Evolutionary conservation across 2,113 vertebrate genomes (phyloP).

Genomic region (Bolborhynchus lineola): DNA sequence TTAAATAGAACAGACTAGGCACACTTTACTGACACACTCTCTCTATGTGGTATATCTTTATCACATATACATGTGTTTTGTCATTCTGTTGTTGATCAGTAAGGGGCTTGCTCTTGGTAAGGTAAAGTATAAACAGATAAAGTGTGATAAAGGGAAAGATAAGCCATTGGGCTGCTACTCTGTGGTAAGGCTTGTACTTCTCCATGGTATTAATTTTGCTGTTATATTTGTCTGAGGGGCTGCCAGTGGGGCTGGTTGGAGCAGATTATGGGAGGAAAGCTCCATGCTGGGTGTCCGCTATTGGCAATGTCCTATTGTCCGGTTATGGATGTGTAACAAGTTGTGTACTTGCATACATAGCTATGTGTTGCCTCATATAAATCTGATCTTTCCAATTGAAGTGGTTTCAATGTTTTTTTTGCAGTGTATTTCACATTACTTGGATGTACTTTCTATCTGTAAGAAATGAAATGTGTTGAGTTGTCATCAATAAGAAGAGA

Average conservation of each 20-base stretch:
- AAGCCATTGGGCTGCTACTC: background rate
- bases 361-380: background rate
- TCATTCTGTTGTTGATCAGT: background rate
- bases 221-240: background rate
- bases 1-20: background rate
- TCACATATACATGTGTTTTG: background rate
- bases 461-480: background rate
- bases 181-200: background rate
- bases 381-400: background rate
- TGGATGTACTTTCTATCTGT: background rate
- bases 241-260: background rate
- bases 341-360: background rate
- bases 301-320: background rate
- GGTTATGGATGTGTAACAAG: background rate
- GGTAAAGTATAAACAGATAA: background rate
- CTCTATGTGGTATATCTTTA: background rate
- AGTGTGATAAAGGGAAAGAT: background rate
- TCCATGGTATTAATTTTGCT: background rate
- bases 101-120: background rate
- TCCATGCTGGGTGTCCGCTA: background rate
- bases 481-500: background rate
- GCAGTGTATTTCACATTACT: background rate
- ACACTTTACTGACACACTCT: background rate
- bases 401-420: background rate
- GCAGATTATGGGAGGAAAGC: background rate